Base-by-base conservation (phyloP, 2,113 vertebrate species). In the Plecturocebus donacophilus region DNA sequence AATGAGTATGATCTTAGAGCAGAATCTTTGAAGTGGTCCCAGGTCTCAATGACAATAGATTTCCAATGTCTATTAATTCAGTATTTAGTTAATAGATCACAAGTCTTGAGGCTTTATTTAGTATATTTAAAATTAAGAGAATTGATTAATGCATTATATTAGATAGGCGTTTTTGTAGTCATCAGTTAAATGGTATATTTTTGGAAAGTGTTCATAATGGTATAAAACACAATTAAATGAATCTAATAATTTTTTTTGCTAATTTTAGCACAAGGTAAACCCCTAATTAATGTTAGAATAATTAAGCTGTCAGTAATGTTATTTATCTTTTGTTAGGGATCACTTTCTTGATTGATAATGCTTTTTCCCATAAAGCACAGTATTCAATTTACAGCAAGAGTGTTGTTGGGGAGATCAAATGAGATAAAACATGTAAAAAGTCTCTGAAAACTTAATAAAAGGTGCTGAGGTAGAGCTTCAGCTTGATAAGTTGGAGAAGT, bases 71-170 rank as follows among this genome's bases (percentile, higher is more conserved):
- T 85, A 64, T 56, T 90, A 85, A 86, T 91, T 82, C 17, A 86
- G 52, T n/a, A 95, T 47, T 96, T 82, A 89, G 82, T 86, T 86
- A 91, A 81, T 25, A 90, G 23, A 81, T 68, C 52, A n/a, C 19
- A 80, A 91, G 42, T 45, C 6, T 89, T 91, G n/a, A 64, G 12
- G 6, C 11, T 40, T 81, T 92, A 81, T 52, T 96, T 93, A 90
- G 83, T 79, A 38, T 86, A 90, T 38, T 96, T 83, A 83, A 96
- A 95, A 95, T 90, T 87, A 83, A 93, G 35, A 91, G 64, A 70
- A 5, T 27, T 79, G 38, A 85, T 93, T 83, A 75, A 93, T 90
- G 13, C 9, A 86, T 47, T 93, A 23, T 47, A 42, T 85, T 96
- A 92, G 95, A 91, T 11, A 79, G 11, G 30, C 71, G 4, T 52